Evolutionary conservation across 2,888 invertebrate species (phyloP), one percentile per base, ranked within the genome.

Genomic region (Meta bourneti): DNA sequence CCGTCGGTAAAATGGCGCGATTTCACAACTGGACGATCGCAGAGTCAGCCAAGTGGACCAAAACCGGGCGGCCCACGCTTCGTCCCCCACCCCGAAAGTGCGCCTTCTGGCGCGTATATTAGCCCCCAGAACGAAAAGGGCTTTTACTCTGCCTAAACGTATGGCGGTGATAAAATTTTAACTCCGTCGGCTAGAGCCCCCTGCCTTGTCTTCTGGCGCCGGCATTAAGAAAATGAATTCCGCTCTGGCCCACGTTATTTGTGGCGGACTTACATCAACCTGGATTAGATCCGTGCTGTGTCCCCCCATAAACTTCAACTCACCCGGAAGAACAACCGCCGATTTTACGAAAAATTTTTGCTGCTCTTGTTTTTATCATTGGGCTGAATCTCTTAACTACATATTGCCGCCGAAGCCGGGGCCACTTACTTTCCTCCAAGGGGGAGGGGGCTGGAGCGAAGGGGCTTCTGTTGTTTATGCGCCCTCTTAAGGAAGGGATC

Each of bases 81-180:
- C 74, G 7, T 75, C 83, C 72, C 52, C 69, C 78, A 34, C 72
- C 61, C 70, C 20, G 75, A 85, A 84, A 90, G 90, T 84, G 90
- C 90, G 85, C 90, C 90, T 85, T 85, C 90, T 86, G 90, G 85
- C 81, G 87, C 86, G 82, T 81, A 91, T 91, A 91, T 91, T 91
- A 91, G 91, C 82, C 90, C 77, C 84, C 84, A 89, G 77, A 89
- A 75, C 83, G 77, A 71, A 81, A 78, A 87, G 88, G 80, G 85
- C 90, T 90, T 85, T 90, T 85, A 85, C 85, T 91, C 70, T 72
- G 83, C 84, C 91, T 69, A 89, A 92, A 92, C 91, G 91, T 92
- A 92, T 92, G 91, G 91, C 88, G 84, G 91, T 82, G 91, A 92
- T 92, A 92, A 92, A 92, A 92, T 92, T 92, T 92, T 92, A 92